Percentiles rank a stretch among this genome's conserved stretches.
These are phyloP conservation scores for Chromis chromis DNA, from an alignment of 2,797 vertebrate genomes.

Conservation along the genomic window DNA sequence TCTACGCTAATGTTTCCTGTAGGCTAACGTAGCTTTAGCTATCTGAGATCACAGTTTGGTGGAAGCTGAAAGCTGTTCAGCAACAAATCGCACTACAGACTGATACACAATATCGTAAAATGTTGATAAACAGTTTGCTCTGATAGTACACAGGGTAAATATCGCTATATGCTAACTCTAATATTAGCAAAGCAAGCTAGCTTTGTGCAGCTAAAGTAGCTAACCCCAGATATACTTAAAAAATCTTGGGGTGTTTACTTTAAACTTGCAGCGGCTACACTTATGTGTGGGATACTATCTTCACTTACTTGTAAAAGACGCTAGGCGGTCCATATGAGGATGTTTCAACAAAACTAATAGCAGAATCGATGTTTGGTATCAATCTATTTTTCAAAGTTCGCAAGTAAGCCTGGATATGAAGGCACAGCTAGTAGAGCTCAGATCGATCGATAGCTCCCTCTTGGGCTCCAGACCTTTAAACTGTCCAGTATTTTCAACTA, in stretches of 20 bases:
- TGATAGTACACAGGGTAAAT: not conserved
- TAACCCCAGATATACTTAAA: not conserved
- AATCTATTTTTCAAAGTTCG: conserved; percentile 51
- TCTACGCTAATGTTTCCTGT: not conserved
- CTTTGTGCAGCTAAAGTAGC: not conserved
- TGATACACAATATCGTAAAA: accelerated
- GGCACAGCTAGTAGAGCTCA: conserved; percentile 38
- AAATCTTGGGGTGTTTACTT: accelerated
- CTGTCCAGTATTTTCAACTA: not conserved
- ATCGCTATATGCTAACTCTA: conserved; percentile 29
- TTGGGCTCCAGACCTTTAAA: not conserved
- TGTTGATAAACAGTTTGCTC: not conserved
- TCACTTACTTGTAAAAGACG: conserved; percentile 84
- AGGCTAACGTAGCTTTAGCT: not conserved
- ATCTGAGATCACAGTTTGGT: not conserved
- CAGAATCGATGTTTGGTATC: conserved; percentile 6
- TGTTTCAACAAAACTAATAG: conserved; percentile 11
- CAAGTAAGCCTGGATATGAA: conserved; percentile 11
- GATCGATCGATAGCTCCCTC: not conserved
- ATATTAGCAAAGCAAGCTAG: conserved; percentile 41
- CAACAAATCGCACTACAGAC: accelerated
- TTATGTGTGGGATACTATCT: too few relatives aligned
- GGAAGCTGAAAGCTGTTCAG: too few relatives aligned
- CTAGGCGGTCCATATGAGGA: conserved; percentile 81
- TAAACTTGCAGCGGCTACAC: not conserved